These are phyloP conservation scores for Ivindomyrus marchei DNA, from an alignment of 2,113 vertebrate species.

Conservation along the genomic window DNA sequence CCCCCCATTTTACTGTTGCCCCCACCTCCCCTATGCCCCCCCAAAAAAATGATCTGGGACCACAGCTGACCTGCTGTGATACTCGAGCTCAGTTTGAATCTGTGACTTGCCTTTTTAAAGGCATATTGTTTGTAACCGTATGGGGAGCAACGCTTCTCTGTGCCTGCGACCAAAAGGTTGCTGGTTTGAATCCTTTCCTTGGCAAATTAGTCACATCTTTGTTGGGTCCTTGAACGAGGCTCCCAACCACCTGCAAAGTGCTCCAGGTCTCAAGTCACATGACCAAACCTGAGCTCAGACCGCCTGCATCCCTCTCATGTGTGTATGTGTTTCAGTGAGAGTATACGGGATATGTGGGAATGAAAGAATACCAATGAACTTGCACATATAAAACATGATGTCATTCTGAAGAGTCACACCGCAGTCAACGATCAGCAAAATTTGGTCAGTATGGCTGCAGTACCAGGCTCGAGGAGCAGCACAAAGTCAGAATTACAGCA, in stretches of 20 bases:
- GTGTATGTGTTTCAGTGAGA: neutral
- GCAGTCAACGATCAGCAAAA: neutral
- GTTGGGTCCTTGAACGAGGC: neutral
- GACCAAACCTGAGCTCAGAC: neutral
- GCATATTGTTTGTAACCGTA: neutral
- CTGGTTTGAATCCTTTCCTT: neutral
- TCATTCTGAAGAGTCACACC: neutral
- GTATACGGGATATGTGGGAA: neutral
- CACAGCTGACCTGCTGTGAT: neutral
- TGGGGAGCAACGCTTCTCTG: neutral
- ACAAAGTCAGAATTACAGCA: neutral
- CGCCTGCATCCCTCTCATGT: neutral
- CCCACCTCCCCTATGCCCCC: neutral
- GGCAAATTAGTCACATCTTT: neutral
- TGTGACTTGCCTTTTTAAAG: neutral
- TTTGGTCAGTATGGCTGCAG: neutral
- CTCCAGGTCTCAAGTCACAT: neutral
- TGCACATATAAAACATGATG: neutral
- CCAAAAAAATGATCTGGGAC: neutral
- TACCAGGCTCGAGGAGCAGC: neutral
- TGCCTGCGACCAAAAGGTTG: neutral
- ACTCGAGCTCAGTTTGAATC: neutral
- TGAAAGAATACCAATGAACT: neutral
- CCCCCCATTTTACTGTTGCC: too few relatives aligned
- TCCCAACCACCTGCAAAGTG: neutral